Percentiles rank a stretch among this genome's conserved stretches.
Conservation (phyloP, 2,113 vertebrate species). For the Daphoenositta chrysoptera region DNA sequence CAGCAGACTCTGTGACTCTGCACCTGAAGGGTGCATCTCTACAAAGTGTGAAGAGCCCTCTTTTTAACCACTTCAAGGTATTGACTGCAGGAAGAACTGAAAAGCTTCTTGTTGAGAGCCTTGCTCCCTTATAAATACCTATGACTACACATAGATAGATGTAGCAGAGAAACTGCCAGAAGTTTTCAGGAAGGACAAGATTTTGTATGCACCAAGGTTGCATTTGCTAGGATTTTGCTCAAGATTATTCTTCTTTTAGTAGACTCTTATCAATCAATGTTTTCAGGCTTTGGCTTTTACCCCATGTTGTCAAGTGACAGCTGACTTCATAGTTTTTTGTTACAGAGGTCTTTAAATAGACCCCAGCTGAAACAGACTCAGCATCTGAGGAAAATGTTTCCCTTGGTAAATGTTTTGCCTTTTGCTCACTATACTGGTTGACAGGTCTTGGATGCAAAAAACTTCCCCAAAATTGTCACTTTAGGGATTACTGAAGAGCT, state of each 20-base stretch:
- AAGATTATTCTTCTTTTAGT: not conserved
- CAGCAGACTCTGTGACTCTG: not conserved
- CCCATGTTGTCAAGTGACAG: not conserved
- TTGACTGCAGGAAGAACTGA: not conserved
- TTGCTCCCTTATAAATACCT: not conserved
- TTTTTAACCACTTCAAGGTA: not conserved
- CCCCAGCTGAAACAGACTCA: not conserved
- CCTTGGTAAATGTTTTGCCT: not conserved
- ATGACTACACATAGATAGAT: not conserved
- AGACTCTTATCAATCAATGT: not conserved
- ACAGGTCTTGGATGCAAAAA: not conserved
- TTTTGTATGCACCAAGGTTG: not conserved
- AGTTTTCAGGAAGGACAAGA: not conserved
- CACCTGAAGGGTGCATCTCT: not conserved
- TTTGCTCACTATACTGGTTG: not conserved
- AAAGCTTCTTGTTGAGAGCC: not conserved
- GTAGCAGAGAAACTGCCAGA: not conserved
- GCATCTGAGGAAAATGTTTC: not conserved
- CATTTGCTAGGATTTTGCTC: not conserved
- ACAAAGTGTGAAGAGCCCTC: not conserved
- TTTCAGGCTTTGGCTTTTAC: not conserved
- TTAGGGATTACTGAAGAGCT: not conserved
- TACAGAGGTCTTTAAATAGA: not conserved
- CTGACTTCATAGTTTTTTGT: not conserved
- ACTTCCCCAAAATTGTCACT: not conserved